Conservation (phyloP, 2,888 invertebrate species). For the Stenodema calcarata region DNA sequence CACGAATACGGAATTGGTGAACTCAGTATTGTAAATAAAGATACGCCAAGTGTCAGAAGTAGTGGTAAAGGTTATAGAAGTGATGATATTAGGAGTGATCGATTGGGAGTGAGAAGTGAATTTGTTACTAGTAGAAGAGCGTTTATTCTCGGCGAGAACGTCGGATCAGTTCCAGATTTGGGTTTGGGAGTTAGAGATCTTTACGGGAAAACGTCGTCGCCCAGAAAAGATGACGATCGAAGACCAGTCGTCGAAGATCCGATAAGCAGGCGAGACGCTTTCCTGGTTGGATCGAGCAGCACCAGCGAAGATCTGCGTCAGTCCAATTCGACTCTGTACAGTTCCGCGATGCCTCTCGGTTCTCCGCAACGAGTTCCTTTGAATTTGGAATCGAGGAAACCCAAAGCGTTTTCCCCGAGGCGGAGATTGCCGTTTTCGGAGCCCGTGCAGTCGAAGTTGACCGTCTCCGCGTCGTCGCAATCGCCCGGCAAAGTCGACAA, state of each 20-base stretch:
- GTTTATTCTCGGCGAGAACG: conserved; percentile 59
- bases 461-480: background rate
- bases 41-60: background rate
- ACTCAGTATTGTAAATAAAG: background rate
- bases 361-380: background rate
- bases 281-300: conserved; percentile 31
- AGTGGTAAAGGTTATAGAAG: background rate
- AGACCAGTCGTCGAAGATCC: conserved; percentile 42
- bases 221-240: background rate
- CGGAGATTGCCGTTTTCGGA: conserved; percentile 13
- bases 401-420: conserved; percentile 14
- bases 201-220: background rate
- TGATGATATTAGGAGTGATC: background rate
- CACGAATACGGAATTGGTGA: conserved; percentile 49
- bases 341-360: background rate
- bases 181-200: conserved; percentile 60
- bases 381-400: conserved; percentile 9
- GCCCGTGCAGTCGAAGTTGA: background rate
- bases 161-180: conserved; percentile 61
- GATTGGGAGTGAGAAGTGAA: background rate
- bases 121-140: background rate
- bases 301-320: conserved; percentile 6
- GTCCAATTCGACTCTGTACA: background rate
- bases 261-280: conserved; percentile 28
- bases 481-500: background rate